A percentile compares a stretch with the other conserved stretches of the same genome.
phyloP scores from a whole-genome alignment of 2,797 vertebrate species.

The Pachyuromys duprasi region DNA sequence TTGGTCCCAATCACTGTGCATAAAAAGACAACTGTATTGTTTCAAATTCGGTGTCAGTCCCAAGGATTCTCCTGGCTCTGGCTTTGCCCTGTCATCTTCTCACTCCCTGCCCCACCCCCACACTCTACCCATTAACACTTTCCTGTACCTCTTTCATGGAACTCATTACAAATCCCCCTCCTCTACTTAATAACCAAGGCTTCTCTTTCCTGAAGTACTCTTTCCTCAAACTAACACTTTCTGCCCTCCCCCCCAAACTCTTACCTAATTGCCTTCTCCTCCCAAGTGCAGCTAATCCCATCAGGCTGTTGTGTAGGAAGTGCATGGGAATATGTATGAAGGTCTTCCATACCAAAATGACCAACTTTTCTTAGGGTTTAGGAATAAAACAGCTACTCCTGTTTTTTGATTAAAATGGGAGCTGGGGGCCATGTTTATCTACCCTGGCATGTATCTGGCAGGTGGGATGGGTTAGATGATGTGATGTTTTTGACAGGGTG shows the following conservation, averaged over 20 bases:
- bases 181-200: no score
- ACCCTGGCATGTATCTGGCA: neutral
- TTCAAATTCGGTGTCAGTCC: neutral
- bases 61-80: fast-evolving
- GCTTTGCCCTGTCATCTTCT: neutral
- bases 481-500: neutral
- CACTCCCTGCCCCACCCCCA: neutral
- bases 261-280: neutral
- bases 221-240: neutral
- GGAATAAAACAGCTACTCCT: neutral
- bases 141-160: neutral
- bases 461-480: neutral
- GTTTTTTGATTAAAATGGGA: neutral
- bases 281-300: neutral
- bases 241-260: fast-evolving
- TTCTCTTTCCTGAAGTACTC: neutral
- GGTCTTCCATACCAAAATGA: no score
- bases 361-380: neutral
- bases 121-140: neutral
- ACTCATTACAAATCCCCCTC: fast-evolving
- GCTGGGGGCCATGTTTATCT: neutral
- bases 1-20: neutral
- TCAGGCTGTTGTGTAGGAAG: neutral
- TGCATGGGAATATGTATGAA: neutral
- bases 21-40: neutral